phyloP scores from a whole-genome alignment of 2,888 invertebrate genomes.

The Sphaeridia pumilis region DNA sequence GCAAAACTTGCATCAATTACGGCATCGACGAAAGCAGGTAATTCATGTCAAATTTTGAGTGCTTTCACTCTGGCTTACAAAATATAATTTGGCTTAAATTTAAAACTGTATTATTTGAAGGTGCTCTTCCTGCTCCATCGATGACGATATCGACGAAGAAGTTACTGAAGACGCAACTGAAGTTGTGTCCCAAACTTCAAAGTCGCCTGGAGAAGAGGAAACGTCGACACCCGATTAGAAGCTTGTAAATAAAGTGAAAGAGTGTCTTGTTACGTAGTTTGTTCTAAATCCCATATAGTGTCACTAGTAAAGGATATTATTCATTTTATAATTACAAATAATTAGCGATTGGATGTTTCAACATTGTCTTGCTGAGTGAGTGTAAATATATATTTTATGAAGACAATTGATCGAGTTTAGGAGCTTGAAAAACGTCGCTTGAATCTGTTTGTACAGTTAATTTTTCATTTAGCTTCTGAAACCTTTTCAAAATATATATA shows the following conservation, averaged over 20 bases:
- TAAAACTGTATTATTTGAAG: conserved; percentile 1
- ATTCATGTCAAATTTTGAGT: conserved; percentile 9
- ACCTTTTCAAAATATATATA: not conserved
- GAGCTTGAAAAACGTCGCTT: not conserved
- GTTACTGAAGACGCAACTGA: not conserved
- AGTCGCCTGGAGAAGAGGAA: not conserved
- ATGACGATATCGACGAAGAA: conserved; percentile 19
- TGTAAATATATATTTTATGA: too few relatives aligned
- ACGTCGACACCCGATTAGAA: not conserved
- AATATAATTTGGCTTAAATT: not conserved
- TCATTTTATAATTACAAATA: too few relatives aligned
- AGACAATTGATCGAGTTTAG: too few relatives aligned
- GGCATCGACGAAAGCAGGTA: conserved; percentile 76
- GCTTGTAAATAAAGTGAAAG: not conserved
- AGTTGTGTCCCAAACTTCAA: too few relatives aligned
- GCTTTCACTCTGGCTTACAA: not conserved
- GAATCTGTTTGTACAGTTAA: not conserved
- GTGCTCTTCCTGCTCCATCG: conserved; percentile 27
- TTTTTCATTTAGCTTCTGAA: not conserved
- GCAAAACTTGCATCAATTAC: conserved; percentile 74
- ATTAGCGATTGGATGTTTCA: too few relatives aligned
- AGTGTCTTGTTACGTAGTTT: not conserved
- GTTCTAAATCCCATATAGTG: too few relatives aligned
- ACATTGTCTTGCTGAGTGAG: too few relatives aligned
- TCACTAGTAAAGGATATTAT: too few relatives aligned